Evolutionary conservation across 1,140 invertebrate species (phyloP), one percentile per base, ranked within the genome.

Genomic region (Luehdorfia chinensis): DNA sequence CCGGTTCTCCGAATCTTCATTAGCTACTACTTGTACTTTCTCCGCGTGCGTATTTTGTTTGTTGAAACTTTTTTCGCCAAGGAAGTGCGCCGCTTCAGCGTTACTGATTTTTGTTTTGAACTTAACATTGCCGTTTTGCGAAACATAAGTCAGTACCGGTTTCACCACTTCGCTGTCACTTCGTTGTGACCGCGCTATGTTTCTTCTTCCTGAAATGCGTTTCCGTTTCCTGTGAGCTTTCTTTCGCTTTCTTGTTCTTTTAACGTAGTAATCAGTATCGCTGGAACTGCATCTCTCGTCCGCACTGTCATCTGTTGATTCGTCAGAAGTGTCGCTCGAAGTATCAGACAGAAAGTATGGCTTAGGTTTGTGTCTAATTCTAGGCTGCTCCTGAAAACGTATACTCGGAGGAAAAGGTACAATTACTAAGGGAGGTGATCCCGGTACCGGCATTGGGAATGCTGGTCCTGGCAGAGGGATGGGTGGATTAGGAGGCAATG

Each of bases 111-210:
- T 54, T 33, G 50, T 66, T 37, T 69, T 51, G 30, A 64, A 57
- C 57, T 71, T 69, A 1, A 77, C 36, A 11, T 76, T 52, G 11
- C 76, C 74, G 21, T 76, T 57, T 44, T 60, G 18, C 1, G 57
- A 51, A 11, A 77, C 30, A 14, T 75, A 80, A 11, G 62, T 62
- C 8, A 80, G 25, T 4, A 69, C 60, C 18, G 76, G 76, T 27
- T 66, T 66, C 2, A 72, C 56, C 19, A 75, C 25, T 34, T 71
- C 59, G 23, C 23, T n/a, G 6, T 73, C 64, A 37, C 47, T 58
- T 21, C 12, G 4, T 62, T 52, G 21, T 36, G 41, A 55, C 9
- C 43, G 63, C 33, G 14, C 15, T 27, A 43, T 34, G 18, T 53
- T 61, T 45, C 63, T 49, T 49, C 66, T 66, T 3, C 9, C 7